Evolutionary conservation across 2,888 invertebrate species (phyloP), one percentile per base, ranked within the genome.

Genomic region (Geophilus truncorum): DNA sequence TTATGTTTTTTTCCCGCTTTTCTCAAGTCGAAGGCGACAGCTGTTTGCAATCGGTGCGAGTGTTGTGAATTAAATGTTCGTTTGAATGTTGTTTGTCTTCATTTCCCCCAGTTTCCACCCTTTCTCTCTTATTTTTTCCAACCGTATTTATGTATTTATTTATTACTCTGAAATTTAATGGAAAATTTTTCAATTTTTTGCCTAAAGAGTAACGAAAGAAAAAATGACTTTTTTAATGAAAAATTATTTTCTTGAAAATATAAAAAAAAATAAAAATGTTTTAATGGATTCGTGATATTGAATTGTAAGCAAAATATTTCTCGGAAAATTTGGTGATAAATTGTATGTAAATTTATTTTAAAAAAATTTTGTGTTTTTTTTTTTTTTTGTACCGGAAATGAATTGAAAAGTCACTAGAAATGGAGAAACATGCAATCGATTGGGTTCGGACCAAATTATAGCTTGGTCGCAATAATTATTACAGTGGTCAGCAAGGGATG

Each of bases 21-120:
- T 57, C 57, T 57, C 57, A 57, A 57, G 57, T 57, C 23, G 57
- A 6, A 21, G 57, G 57, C 57, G 57, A 57, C 57, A 57, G 57
- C 57, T 57, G 57, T 57, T 57, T 57, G 57, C 57, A 57, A 57
- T 57, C 23, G 57, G 21, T 57, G 57, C 57, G 57, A 57, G 57
- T 57, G 57, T 57, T 57, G 57, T 57, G 57, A 57, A 57, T 57
- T 57, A 57, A 57, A 57, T 57, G 57, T 57, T 57, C 57, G 23
- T 57, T 57, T 57, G 23, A 57, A 57, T 57, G 57, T 57, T 57
- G 57, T 57, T 57, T 57, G 57, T 57, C 23, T 57, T 21, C 57
- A 18, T 57, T 57, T 57, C 23, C 23, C 3, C 18, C 45, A 45
- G 15, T 45, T 57, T 57, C 57, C 23, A 6, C 7, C n/a, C n/a